phyloP scores from a whole-genome alignment of 2,113 vertebrate genomes.

The Rhabdomys dilectus region DNA sequence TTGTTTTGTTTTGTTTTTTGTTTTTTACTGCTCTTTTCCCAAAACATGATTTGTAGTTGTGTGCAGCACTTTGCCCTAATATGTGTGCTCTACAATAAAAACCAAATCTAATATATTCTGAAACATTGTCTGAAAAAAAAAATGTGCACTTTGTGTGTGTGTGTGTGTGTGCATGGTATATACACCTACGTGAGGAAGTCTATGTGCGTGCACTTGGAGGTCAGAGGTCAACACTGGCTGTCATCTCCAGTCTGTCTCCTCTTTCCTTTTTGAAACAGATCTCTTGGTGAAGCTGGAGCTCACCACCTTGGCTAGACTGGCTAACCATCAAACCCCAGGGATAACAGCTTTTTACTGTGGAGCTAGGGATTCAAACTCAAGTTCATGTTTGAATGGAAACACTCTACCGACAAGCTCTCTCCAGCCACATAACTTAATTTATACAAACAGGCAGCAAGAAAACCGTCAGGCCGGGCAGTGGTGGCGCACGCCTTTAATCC shows the following conservation, averaged over 20 bases:
- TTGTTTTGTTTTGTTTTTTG: slow-evolving; percentile 72
- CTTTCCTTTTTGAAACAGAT: background rate
- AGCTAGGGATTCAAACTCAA: background rate
- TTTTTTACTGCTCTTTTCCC: slow-evolving; percentile 85
- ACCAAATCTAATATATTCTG: slow-evolving; percentile 90
- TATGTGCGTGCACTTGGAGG: too few species aligned
- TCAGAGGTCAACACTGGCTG: background rate
- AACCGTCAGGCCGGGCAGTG: too few species aligned
- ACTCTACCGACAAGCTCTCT: background rate
- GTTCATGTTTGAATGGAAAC: background rate
- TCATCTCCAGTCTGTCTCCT: too few species aligned
- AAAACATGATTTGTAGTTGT: slow-evolving; percentile 85
- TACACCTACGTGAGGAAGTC: background rate
- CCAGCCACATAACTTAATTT: background rate
- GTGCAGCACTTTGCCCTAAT: slow-evolving; percentile 84
- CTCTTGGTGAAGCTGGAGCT: background rate
- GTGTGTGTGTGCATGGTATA: background rate
- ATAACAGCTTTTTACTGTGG: too few species aligned
- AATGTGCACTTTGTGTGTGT: too few species aligned
- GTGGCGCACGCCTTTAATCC: too few species aligned
- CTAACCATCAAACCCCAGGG: background rate
- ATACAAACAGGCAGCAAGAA: background rate
- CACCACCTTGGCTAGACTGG: background rate
- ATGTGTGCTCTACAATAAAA: slow-evolving; percentile 89
- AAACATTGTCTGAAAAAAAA: slow-evolving; percentile 87